phyloP scores from a whole-genome alignment of 2,113 vertebrate genomes.

The Lucifuga dentata region DNA sequence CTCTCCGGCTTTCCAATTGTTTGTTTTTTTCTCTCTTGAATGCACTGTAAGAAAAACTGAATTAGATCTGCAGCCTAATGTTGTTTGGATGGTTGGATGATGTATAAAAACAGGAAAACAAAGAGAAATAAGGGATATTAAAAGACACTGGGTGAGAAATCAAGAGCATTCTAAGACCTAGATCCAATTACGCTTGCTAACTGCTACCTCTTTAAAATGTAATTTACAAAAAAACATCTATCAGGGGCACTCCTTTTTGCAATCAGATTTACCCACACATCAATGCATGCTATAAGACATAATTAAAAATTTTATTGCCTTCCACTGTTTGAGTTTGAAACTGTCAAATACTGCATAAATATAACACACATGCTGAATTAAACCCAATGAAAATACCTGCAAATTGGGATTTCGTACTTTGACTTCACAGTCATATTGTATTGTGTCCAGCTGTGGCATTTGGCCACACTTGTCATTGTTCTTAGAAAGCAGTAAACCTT shows the following conservation, averaged over 20 bases:
- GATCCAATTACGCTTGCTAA: background rate
- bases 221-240: background rate
- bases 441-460: background rate
- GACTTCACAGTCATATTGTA: conserved; percentile 9
- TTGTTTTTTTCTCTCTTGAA: background rate
- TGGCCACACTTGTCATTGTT: background rate
- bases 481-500: background rate
- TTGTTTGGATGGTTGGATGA: no score
- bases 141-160: background rate
- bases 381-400: conserved; percentile 2
- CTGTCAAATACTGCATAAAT: background rate
- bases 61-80: no score
- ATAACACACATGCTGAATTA: background rate
- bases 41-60: no score
- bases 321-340: conserved; percentile 16
- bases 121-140: no score
- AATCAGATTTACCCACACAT: conserved; percentile 8
- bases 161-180: background rate
- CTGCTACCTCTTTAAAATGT: background rate
- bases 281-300: background rate
- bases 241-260: background rate
- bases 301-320: conserved; percentile 24
- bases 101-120: no score
- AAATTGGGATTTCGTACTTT: conserved; percentile 15
- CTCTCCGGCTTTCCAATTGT: conserved; percentile 6